Base-by-base conservation (phyloP, 2,797 vertebrate genomes). In the Podarcis siculus region DNA sequence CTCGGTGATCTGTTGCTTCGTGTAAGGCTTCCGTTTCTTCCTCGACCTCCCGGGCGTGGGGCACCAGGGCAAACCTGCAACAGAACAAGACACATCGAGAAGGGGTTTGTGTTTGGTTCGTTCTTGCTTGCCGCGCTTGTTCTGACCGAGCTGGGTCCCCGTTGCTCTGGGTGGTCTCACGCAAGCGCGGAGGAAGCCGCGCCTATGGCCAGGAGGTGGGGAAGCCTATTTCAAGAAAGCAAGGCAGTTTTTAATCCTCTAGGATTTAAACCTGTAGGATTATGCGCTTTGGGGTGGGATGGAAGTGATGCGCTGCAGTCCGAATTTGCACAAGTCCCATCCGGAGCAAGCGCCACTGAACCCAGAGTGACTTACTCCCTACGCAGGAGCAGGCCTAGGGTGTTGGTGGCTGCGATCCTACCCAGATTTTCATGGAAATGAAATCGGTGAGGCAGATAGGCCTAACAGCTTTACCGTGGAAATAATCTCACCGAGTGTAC, bases 11-110 rank as follows among this genome's bases (percentile, higher is more conserved):
- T 99, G 98, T 84, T 97, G 97, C 94, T 99, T 99, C 30, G 98
- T 97, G 96, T 99, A 99, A 32, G 98, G 98, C 95, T 98, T 98
- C 94, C 98, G 97, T 96, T 99, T 99, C 97, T 98, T 99, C 93
- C 98, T 97, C 82, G 97, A 96, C 94, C 96, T 98, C 95, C 97
- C 97, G 87, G 98, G 98, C 89, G 98, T 97, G 25, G 98, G 97
- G 95, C 98, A 98, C 98, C 98, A 99, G 42, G 98, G 96, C 91
- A 97, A 96, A 96, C 98, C 98, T 99, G 96, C 91, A 97, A 97
- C 88, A 97, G 80, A 95, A 64, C 21, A 64, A 15, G 92, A 95
- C 89, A 96, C 83, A 81, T 83, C 80, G 85, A 91, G 71, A 71
- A 9, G 15, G n/a, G 39, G 35, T 15, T 37, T 27, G 69, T 19